Base-by-base conservation (phyloP, 2,888 invertebrate genomes). In the Eristalinus aeneus region DNA sequence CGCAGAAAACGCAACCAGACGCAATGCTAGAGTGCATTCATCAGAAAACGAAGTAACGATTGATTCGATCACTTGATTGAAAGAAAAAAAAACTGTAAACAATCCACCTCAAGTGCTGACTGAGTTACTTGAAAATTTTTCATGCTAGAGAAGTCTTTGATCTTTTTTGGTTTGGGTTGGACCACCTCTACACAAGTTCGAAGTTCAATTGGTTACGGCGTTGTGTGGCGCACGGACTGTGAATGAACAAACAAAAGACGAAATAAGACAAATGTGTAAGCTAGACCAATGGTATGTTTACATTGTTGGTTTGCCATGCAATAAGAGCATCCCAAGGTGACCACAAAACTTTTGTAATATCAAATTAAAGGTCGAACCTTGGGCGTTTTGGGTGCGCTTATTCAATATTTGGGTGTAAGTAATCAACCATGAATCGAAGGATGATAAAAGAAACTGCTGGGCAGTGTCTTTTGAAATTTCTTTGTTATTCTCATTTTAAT, bases 81-180 rank as follows among this genome's bases (percentile, higher is more conserved):
- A 54, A 16, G 36, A 16, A 56, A 67, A 34, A 16, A 11, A n/a
- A 34, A 60, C 67, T 32, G 46, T 34, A 20, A 68, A 58, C 58
- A 78, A 78, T 75, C 9, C 69, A 74, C 39, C 58, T 68, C 72
- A 58, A 80, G 76, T 76, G 68, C 58, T 36, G 32, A 53, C 64
- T 72, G 53, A 27, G 2, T 73, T 72, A 85, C 76, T 64, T 63
- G 68, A 76, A 60, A 80, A 53, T 61, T 72, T 76, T 76, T 85
- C 63, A 67, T 71, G 79, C 79, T 72, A 63, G 53, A 72, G 20
- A 75, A 80, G 76, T 85, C 76, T 64, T 73, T 85, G 85, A 80
- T 80, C 84, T 79, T 75, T 39, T 23, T 75, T 23, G 61, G 71
- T 54, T 65, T 22, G 65, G 23, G 32, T 46, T 54, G 32, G 65